phyloP scores from a whole-genome alignment of 2,797 vertebrate species.

The Mus spretus region DNA sequence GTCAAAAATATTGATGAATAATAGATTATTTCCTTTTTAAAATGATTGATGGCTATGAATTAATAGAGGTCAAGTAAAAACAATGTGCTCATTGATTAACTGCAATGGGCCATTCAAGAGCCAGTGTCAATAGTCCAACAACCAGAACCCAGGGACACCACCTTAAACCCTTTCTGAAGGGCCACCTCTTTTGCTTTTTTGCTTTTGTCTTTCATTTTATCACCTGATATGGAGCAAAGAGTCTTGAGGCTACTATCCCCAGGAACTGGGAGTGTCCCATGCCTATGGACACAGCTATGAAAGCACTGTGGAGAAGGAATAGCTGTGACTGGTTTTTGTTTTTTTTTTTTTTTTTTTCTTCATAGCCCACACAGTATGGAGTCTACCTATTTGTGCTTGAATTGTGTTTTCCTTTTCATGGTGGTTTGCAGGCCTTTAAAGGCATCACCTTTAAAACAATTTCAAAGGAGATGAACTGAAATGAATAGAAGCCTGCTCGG shows the following conservation, averaged over 20 bases:
- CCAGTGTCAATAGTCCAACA: fast-evolving
- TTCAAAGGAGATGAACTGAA: conserved; percentile 80
- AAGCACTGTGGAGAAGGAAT: fast-evolving
- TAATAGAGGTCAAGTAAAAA: conserved; percentile 28
- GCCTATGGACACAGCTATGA: not conserved
- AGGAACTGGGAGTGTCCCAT: not conserved
- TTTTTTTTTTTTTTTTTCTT: not conserved
- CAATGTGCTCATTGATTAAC: not conserved
- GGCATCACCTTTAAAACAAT: conserved; percentile 55
- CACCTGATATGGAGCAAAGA: not conserved
- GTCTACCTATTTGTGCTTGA: conserved; percentile 71
- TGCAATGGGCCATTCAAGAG: not conserved
- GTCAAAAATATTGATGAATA: conserved; percentile 36
- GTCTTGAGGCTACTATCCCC: fast-evolving
- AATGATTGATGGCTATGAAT: conserved; percentile 29
- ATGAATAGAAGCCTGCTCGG: conserved; percentile 74
- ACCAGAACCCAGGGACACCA: fast-evolving
- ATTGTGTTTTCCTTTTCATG: conserved; percentile 72
- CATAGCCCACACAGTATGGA: conserved; percentile 74
- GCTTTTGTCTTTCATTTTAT: not conserved
- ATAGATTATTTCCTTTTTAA: conserved; percentile 42
- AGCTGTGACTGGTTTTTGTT: fast-evolving
- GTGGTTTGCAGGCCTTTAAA: conserved; percentile 62
- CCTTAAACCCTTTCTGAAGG: fast-evolving
- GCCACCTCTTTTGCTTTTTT: not conserved